Conservation (phyloP, 2,888 invertebrate species). For the Conops quadrifasciatus region DNA sequence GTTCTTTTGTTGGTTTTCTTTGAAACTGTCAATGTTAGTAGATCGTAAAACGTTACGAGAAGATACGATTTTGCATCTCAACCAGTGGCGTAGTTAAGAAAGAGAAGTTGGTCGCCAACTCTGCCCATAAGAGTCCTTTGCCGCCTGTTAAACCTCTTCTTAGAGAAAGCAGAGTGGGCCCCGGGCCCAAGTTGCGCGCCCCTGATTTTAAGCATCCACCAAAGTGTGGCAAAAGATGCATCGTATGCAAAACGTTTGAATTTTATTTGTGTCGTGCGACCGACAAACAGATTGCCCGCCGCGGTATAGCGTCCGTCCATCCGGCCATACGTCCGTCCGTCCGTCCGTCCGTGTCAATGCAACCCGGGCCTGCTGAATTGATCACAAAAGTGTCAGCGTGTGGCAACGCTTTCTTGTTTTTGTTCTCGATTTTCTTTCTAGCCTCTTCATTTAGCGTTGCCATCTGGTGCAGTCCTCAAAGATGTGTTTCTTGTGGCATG, state of each 20-base stretch:
- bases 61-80: conserved; percentile 31
- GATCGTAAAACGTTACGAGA: neutral
- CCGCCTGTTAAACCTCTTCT: too few species aligned
- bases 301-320: too few species aligned
- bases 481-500: conserved; percentile 7
- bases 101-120: too few species aligned
- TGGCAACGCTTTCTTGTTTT: conserved; percentile 3
- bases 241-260: conserved; percentile 1
- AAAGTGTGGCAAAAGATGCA: neutral
- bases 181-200: neutral
- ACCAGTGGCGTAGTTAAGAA: conserved; percentile 6
- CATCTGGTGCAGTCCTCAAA: conserved; percentile 7
- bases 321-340: too few species aligned
- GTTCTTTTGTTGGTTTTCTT: conserved; percentile 3
- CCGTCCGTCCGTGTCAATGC: neutral
- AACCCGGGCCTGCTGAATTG: neutral
- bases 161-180: neutral
- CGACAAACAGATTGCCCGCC: too few species aligned
- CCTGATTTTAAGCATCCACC: neutral
- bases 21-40: conserved; percentile 3
- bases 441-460: neutral
- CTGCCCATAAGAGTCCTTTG: neutral
- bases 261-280: conserved; percentile 3
- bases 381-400: conserved; percentile 14
- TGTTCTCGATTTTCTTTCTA: neutral